Evolutionary conservation across 2,888 invertebrate species (phyloP).

Genomic region (Troglohyphantes excavatus): DNA sequence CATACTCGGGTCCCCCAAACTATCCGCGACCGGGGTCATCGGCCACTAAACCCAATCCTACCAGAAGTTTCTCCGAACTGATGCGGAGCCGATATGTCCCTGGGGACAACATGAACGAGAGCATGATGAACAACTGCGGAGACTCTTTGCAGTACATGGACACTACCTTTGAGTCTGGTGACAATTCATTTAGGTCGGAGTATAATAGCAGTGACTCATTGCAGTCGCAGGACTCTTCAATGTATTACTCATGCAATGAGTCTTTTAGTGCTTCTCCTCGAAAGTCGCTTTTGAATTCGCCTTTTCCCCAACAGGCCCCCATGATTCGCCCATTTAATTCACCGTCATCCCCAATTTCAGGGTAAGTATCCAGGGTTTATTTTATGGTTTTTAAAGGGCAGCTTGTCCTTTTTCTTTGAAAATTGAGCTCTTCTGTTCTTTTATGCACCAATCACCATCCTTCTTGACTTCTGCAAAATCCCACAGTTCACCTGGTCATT

Average conservation of each 20-base stretch:
- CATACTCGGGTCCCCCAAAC: slow-evolving; percentile 25
- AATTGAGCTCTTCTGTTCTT: too few relatives aligned
- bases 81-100: neutral
- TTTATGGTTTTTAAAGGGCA: too few relatives aligned
- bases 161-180: neutral
- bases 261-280: slow-evolving; percentile 34
- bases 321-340: too few relatives aligned
- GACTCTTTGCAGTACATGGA: slow-evolving; percentile 12
- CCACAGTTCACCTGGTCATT: too few relatives aligned
- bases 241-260: slow-evolving; percentile 52
- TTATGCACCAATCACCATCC: too few relatives aligned
- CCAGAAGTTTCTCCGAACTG: neutral
- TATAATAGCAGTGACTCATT: neutral
- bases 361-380: too few relatives aligned
- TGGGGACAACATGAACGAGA: slow-evolving; percentile 13
- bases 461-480: too few relatives aligned
- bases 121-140: slow-evolving; percentile 67
- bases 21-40: slow-evolving; percentile 74
- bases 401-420: too few relatives aligned
- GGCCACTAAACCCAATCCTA: slow-evolving; percentile 71
- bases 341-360: too few relatives aligned
- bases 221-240: slow-evolving; percentile 6
- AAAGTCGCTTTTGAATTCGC: neutral
- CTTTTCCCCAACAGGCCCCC: neutral
- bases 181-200: neutral